Conservation (phyloP, 2,888 invertebrate genomes). For the Aleiodes alternator region DNA sequence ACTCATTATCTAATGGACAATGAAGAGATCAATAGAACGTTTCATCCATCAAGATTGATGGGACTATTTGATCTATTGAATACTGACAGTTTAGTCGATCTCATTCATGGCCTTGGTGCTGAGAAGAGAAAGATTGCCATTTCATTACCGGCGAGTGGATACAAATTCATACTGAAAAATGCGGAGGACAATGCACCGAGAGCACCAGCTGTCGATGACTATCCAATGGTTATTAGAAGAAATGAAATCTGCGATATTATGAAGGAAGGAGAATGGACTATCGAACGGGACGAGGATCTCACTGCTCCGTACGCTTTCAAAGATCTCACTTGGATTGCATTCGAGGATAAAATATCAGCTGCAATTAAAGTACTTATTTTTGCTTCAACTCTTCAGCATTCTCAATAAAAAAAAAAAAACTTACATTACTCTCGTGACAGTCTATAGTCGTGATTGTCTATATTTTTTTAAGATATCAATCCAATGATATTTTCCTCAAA, state of each 20-base stretch:
- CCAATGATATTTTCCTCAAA: too few species aligned
- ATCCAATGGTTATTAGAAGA: constrained; percentile 79
- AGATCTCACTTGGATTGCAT: constrained; percentile 84
- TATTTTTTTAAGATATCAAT: too few species aligned
- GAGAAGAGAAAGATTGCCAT: constrained; percentile 83
- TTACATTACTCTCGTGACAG: too few species aligned
- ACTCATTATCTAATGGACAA: constrained; percentile 82
- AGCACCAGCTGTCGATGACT: constrained; percentile 79
- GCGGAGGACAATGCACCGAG: constrained; percentile 83
- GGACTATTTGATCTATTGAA: constrained; percentile 87
- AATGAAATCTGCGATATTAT: constrained; percentile 76
- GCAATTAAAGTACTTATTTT: constrained; percentile 79
- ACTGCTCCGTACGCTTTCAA: constrained; percentile 87
- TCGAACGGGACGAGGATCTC: constrained; percentile 86
- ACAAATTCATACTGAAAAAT: constrained; percentile 81
- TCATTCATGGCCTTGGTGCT: constrained; percentile 84
- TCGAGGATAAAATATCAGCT: constrained; percentile 84
- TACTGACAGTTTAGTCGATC: constrained; percentile 85
- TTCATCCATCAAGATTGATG: constrained; percentile 85
- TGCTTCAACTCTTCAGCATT: neutral
- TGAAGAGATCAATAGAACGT: constrained; percentile 80
- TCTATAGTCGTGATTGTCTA: too few species aligned
- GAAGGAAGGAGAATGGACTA: constrained; percentile 81
- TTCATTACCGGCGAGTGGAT: constrained; percentile 83
- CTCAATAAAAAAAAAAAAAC: too few species aligned